phyloP scores from a whole-genome alignment of 2,797 vertebrate genomes.

The Melanotaenia trifasciata region DNA sequence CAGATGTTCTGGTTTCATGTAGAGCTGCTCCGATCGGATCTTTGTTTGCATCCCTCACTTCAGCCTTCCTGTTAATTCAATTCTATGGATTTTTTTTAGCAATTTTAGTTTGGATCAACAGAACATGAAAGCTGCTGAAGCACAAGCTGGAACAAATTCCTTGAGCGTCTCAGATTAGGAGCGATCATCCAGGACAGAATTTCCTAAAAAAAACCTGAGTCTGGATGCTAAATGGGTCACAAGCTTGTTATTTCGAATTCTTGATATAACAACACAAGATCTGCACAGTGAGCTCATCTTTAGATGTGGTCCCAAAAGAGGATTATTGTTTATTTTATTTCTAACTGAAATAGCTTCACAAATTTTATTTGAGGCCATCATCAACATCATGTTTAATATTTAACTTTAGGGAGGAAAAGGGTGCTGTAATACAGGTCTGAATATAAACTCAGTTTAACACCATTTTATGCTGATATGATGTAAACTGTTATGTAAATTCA shows the following conservation, averaged over 20 bases:
- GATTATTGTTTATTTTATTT: slow-evolving; percentile 41
- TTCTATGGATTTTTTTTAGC: slow-evolving; percentile 23
- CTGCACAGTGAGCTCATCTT: slow-evolving; percentile 33
- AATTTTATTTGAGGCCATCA: slow-evolving; percentile 24
- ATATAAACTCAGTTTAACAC: slow-evolving; percentile 24
- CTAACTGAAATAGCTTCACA: slow-evolving; percentile 34
- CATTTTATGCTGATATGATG: slow-evolving; percentile 16
- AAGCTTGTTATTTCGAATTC: slow-evolving; percentile 40
- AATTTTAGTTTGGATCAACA: slow-evolving; percentile 29
- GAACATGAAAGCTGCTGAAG: slow-evolving; percentile 47
- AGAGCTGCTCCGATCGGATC: not conserved
- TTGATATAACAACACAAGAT: slow-evolving; percentile 16
- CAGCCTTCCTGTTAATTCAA: slow-evolving; percentile 3
- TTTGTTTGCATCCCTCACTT: slow-evolving; percentile 2
- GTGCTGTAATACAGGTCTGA: not conserved
- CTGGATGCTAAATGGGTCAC: slow-evolving; percentile 61
- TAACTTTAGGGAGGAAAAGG: slow-evolving; percentile 3
- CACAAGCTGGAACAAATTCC: slow-evolving; percentile 45
- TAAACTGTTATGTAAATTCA: slow-evolving; percentile 30
- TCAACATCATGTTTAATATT: slow-evolving; percentile 10
- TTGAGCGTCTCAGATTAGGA: slow-evolving; percentile 55
- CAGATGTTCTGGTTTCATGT: slow-evolving; percentile 5
- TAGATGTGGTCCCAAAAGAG: slow-evolving; percentile 27
- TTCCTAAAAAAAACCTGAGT: slow-evolving; percentile 44
- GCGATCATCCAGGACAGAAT: slow-evolving; percentile 50